These are phyloP conservation scores for Aphodius sticticus DNA, from an alignment of 2,888 invertebrate species.

Conservation along the genomic window DNA sequence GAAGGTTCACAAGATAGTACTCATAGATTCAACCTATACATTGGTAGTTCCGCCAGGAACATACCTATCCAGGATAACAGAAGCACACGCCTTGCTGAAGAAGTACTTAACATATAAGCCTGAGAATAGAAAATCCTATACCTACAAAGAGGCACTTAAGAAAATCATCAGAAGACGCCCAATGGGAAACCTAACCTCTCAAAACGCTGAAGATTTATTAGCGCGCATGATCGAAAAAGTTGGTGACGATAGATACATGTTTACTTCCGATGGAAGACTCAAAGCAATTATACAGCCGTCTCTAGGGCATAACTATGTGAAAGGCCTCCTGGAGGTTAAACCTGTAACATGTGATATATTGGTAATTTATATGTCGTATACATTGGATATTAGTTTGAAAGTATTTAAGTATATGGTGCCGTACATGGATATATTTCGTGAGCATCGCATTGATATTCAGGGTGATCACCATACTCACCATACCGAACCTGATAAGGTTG, in stretches of 20 bases:
- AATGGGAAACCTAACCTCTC: conserved; percentile 26
- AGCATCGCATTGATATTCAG: conserved; percentile 23
- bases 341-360: conserved; percentile 30
- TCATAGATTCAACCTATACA: conserved; percentile 26
- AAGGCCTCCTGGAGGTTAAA: conserved; percentile 17
- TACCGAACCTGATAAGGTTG: conserved; percentile 28
- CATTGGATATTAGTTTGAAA: conserved; percentile 16
- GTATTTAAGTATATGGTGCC: conserved; percentile 12
- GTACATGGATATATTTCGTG: conserved; percentile 20
- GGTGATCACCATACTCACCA: conserved; percentile 32
- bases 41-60: conserved; percentile 11
- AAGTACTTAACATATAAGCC: conserved; percentile 25
- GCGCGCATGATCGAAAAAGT: conserved; percentile 30
- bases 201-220: conserved; percentile 29
- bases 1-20: conserved; percentile 20
- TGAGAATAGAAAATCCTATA: conserved; percentile 19
- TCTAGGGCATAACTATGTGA: conserved; percentile 23
- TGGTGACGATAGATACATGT: conserved; percentile 26
- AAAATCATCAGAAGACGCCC: conserved; percentile 28
- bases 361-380: conserved; percentile 24
- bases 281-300: conserved; percentile 21
- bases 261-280: conserved; percentile 31
- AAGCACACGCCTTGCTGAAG: conserved; percentile 23
- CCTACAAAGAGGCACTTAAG: conserved; percentile 27
- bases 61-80: conserved; percentile 17